phyloP scores from a whole-genome alignment of 2,113 vertebrate genomes.

The Hemibagrus wyckioides region DNA sequence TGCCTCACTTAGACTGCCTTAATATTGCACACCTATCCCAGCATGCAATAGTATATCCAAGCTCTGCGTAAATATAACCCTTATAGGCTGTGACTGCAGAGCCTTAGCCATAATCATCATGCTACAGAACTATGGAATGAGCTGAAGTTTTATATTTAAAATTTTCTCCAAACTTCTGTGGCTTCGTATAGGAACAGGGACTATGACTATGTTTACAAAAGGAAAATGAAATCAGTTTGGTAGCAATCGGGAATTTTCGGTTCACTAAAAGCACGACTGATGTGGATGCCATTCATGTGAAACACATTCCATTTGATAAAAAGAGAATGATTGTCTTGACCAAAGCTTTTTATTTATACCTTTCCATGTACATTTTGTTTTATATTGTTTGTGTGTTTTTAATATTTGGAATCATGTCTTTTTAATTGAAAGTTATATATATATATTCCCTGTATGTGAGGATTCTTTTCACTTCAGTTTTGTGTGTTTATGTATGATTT shows the following conservation, averaged over 20 bases:
- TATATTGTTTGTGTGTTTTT: constrained; percentile 37
- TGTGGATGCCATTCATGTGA: neutral
- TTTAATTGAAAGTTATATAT: constrained; percentile 24
- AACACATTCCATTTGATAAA: constrained; percentile 34
- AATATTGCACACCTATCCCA: constrained; percentile 59
- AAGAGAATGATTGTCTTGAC: constrained; percentile 32
- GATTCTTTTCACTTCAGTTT: constrained; percentile 15
- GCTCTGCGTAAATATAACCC: constrained; percentile 31
- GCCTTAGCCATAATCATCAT: constrained; percentile 1
- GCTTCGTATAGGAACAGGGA: neutral
- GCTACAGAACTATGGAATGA: neutral
- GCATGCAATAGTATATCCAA: constrained; percentile 60
- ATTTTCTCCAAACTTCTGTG: neutral
- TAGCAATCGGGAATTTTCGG: neutral
- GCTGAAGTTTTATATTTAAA: neutral
- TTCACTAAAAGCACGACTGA: neutral
- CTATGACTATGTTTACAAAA: constrained; percentile 1
- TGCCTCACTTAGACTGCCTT: constrained; percentile 59
- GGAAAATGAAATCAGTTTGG: neutral
- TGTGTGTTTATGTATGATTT: constrained; percentile 25
- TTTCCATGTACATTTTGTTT: constrained; percentile 29
- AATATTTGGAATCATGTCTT: constrained; percentile 16
- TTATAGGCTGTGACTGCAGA: constrained; percentile 20
- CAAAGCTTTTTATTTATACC: constrained; percentile 52
- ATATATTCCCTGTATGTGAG: constrained; percentile 6